These are phyloP conservation scores for Achatina immaculata DNA, from an alignment of 1,140 invertebrate species.

Conservation along the genomic window DNA sequence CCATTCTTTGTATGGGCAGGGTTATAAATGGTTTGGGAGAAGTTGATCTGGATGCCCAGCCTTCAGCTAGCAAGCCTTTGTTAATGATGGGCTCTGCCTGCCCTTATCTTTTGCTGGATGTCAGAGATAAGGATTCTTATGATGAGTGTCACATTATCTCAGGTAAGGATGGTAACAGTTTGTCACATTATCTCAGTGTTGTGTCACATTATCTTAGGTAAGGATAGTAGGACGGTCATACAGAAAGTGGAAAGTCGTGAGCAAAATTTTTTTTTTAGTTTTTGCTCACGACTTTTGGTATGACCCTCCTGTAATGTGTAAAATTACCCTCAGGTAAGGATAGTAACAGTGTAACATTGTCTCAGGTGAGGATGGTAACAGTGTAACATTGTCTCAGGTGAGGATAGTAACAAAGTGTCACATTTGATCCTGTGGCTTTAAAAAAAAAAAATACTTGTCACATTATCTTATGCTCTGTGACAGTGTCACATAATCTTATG, in stretches of 20 bases:
- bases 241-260: no score
- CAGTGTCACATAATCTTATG: no score
- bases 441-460: no score
- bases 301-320: no score
- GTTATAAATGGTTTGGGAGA: conserved; percentile 71
- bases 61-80: conserved; percentile 12
- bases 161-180: conserved; percentile 53
- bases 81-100: conserved; percentile 46
- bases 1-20: no score
- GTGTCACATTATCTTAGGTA: neutral
- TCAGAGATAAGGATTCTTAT: conserved; percentile 71
- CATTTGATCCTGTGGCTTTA: neutral
- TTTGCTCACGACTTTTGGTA: no score
- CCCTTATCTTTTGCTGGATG: conserved; percentile 74
- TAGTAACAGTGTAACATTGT: conserved; percentile 73
- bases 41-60: conserved; percentile 60
- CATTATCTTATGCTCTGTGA: neutral
- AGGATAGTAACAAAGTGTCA: neutral
- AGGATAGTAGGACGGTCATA: no score
- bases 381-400: conserved; percentile 73
- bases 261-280: no score
- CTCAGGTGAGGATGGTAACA: conserved; percentile 61
- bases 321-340: no score
- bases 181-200: neutral
- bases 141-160: conserved; percentile 71